phyloP scores from a whole-genome alignment of 1,140 invertebrate species.

The Micrasema minimum region DNA sequence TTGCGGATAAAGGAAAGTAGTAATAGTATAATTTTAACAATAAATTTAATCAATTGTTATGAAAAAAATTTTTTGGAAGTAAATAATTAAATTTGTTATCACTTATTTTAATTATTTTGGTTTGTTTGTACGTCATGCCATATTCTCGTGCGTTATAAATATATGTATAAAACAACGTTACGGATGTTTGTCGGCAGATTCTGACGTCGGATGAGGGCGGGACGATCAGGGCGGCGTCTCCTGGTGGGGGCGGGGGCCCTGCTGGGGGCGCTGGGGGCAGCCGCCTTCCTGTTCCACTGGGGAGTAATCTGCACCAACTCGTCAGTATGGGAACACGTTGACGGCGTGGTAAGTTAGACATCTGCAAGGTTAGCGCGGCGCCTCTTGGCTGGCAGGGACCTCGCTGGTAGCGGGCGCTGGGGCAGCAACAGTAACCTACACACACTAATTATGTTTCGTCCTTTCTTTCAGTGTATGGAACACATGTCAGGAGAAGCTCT shows the following conservation, averaged over 20 bases:
- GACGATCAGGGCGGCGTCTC: conserved; percentile 38
- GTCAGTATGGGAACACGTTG: conserved; percentile 67
- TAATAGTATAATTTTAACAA: neutral
- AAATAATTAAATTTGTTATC: neutral
- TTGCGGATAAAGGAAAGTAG: too few relatives aligned
- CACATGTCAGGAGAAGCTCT: conserved; percentile 65
- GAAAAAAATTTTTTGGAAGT: neutral
- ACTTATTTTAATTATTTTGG: neutral
- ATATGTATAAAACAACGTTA: neutral
- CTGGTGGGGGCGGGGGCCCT: conserved; percentile 30
- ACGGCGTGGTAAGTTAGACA: conserved; percentile 64
- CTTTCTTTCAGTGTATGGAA: conserved; percentile 67
- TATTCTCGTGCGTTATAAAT: neutral
- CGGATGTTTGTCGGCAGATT: neutral
- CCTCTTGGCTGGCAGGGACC: too few relatives aligned
- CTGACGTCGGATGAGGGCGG: conserved; percentile 38
- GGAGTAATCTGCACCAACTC: conserved; percentile 70
- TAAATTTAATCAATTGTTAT: neutral
- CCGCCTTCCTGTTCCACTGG: conserved; percentile 66
- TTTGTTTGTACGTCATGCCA: neutral
- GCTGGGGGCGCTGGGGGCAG: conserved; percentile 14
- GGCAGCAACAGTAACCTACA: too few relatives aligned
- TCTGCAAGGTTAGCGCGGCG: neutral
- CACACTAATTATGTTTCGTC: too few relatives aligned
- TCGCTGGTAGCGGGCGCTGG: too few relatives aligned